Evolutionary conservation across 2,888 invertebrate genomes (phyloP), one percentile per base, ranked within the genome.

Genomic region (Noctua comes): DNA sequence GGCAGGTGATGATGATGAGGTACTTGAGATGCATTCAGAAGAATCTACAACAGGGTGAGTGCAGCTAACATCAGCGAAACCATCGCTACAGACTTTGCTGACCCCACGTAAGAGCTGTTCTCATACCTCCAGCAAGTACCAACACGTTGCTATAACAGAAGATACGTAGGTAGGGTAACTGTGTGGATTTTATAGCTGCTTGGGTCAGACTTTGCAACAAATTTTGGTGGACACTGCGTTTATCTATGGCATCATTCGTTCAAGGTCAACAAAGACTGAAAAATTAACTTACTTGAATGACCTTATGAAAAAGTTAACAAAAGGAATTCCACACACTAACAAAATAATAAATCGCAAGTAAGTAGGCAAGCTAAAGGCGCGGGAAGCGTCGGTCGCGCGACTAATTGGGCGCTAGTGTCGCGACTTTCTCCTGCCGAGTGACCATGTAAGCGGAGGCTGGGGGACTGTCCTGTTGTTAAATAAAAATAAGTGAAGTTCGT

Each of bases 401-500:
- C 88, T 90, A 89, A 91, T 91, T 91, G 90, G 90, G 86, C 88
- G 79, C 77, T 76, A 57, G 84, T 79, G 79, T 76, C 73, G 83
- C 86, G 73, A 88, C 90, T 91, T 90, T 90, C 90, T 84, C 88
- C 80, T 59, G 13, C 73, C 27, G 4, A 36, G 77, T 73, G 76
- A 65, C 79, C 85, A 86, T 51, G 11, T 5, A 13, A 18, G 0
- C 1, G 75, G 86, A 87, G n/a, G 78, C 82, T 86, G 86, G 3
- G 0, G 65, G 77, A 84, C 40, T 51, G 24, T 81, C 40, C 70
- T 51, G 21, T 68, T 46, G n/a, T 62, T 27, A 1, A 59, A 18
- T 16, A 7, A 27, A 62, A 59, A 59, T 24, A 24, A 57, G 54
- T 2, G 54, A 54, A 54, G n/a, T n/a, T 57, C 5, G 11, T 57